Evolutionary conservation across 92 coral and sea anemone species (phyloP).

Genomic region (Epizoanthus stellaris): DNA sequence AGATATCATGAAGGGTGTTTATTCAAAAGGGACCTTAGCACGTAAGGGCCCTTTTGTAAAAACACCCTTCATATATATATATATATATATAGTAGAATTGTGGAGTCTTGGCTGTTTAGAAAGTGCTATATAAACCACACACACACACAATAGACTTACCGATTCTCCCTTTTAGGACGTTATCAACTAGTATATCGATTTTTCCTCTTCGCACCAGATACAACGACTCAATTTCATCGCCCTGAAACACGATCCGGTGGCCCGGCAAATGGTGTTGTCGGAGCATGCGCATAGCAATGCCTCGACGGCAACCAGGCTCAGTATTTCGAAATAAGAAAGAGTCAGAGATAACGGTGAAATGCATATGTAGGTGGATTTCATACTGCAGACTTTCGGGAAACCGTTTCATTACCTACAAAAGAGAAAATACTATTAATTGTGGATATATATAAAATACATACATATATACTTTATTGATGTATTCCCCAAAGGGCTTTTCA

Average conservation of each 20-base stretch:
- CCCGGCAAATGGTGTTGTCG: constrained; percentile 93
- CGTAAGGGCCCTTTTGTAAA: too few relatives aligned
- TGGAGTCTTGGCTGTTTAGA: too few relatives aligned
- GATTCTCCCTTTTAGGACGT: constrained; percentile 71
- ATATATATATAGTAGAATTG: too few relatives aligned
- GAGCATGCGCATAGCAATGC: constrained; percentile 91
- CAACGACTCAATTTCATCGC: constrained; percentile 85
- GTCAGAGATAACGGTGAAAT: constrained; percentile 87
- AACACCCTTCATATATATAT: too few relatives aligned
- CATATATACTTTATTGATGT: too few relatives aligned
- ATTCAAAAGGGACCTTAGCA: too few relatives aligned
- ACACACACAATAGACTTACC: constrained; percentile 45
- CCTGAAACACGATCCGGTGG: constrained; percentile 84
- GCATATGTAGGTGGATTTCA: constrained; percentile 94
- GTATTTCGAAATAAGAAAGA: constrained; percentile 81
- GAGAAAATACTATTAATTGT: neutral
- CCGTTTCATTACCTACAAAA: constrained; percentile 80
- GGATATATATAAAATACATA: neutral
- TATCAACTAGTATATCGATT: constrained; percentile 79
- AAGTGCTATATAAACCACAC: too few relatives aligned
- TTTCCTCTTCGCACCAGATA: constrained; percentile 89
- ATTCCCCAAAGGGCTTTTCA: too few relatives aligned
- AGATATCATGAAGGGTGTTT: too few relatives aligned
- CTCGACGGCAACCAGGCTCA: constrained; percentile 78
- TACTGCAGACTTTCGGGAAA: constrained; percentile 98